Conservation (phyloP, 2,888 invertebrate genomes). For the Candidula unifasciata region DNA sequence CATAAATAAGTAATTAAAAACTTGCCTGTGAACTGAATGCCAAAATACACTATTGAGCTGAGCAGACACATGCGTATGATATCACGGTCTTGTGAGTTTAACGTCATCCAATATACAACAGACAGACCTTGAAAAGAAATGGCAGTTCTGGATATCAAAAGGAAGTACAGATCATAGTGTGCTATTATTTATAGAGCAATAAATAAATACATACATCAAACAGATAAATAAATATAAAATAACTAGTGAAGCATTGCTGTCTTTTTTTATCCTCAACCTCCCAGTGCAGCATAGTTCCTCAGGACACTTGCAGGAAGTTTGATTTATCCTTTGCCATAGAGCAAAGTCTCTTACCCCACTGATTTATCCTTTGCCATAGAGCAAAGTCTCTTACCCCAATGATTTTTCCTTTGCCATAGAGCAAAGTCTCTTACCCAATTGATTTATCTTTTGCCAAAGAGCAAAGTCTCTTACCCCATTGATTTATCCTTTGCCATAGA, state of each 20-base stretch:
- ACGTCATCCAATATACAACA: slow-evolving; percentile 72
- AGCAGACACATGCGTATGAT: slow-evolving; percentile 68
- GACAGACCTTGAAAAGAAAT: slow-evolving; percentile 62
- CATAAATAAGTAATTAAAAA: slow-evolving; percentile 33
- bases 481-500: no score
- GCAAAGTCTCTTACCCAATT: no score
- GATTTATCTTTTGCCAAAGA: no score
- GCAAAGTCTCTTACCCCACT: no score
- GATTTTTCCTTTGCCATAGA: no score
- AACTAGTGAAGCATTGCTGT: not conserved
- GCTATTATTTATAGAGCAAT: not conserved
- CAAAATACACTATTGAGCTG: slow-evolving; percentile 70
- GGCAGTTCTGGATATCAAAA: not conserved
- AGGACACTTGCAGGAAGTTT: no score
- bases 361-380: no score
- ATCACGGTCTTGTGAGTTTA: slow-evolving; percentile 70
- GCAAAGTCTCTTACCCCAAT: no score
- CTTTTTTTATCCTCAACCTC: no score
- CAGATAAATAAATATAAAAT: not conserved
- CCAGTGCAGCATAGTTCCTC: no score
- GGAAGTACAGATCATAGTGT: not conserved
- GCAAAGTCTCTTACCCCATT: no score
- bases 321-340: no score
- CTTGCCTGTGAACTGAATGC: slow-evolving; percentile 71
- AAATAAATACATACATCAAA: not conserved